These are phyloP conservation scores for Spheniscus mendiculus DNA, from an alignment of 2,113 vertebrate species.

Conservation along the genomic window DNA sequence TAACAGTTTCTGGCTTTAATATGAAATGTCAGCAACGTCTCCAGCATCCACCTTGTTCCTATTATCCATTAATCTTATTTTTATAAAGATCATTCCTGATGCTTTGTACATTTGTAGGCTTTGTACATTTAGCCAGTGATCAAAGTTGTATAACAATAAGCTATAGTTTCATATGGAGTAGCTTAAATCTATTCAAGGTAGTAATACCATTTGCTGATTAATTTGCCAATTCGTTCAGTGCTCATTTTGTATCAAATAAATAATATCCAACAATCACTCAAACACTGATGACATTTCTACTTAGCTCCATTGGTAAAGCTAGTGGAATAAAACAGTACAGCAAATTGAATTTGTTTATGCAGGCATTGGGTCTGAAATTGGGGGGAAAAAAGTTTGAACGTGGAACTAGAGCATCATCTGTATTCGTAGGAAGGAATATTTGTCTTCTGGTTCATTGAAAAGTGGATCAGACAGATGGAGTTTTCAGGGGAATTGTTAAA, in stretches of 20 bases:
- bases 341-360: constrained; percentile 23
- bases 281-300: constrained; percentile 17
- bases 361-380: neutral
- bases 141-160: neutral
- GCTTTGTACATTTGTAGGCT: neutral
- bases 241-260: constrained; percentile 53
- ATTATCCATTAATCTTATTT: neutral
- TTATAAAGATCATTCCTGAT: neutral
- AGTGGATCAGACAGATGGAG: neutral
- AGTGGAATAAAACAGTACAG: neutral
- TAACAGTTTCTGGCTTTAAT: neutral
- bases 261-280: constrained; percentile 8
- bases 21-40: constrained; percentile 13
- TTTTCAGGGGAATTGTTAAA: neutral
- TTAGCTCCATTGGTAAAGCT: neutral
- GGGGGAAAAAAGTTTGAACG: neutral
- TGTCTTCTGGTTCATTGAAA: neutral
- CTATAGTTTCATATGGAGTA: neutral
- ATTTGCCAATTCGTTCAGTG: neutral
- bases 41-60: constrained; percentile 17
- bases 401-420: neutral
- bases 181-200: neutral
- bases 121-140: neutral
- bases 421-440: neutral
- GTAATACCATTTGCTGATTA: neutral